A percentile compares a stretch with the other conserved stretches of the same genome.
These are phyloP conservation scores for Encarsia formosa DNA, from an alignment of 2,888 invertebrate species.

Conservation along the genomic window DNA sequence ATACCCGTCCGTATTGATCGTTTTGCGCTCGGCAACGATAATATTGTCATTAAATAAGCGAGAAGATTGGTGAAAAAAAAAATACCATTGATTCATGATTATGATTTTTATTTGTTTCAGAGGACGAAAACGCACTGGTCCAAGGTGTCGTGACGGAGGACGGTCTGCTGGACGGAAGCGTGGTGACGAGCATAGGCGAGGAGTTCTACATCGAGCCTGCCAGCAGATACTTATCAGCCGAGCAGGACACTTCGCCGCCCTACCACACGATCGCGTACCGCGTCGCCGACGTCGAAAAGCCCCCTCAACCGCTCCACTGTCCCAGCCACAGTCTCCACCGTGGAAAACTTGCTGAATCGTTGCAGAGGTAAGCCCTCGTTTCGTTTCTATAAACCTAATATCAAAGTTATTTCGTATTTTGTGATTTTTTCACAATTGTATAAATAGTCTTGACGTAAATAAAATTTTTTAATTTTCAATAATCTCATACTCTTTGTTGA, in stretches of 20 bases:
- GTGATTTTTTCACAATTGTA: too few relatives aligned
- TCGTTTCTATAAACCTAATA: not conserved
- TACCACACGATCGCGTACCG: conserved; percentile 85
- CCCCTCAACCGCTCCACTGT: conserved; percentile 51
- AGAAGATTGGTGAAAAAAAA: too few relatives aligned
- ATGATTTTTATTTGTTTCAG: conserved; percentile 55
- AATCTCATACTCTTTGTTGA: too few relatives aligned
- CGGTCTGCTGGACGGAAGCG: conserved; percentile 86
- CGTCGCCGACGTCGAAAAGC: conserved; percentile 66
- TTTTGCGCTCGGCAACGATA: too few relatives aligned
- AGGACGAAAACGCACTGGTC: conserved; percentile 76
- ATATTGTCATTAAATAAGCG: too few relatives aligned
- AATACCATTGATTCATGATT: too few relatives aligned
- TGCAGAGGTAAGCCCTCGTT: conserved; percentile 29
- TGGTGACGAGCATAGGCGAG: conserved; percentile 72
- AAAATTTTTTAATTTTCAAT: too few relatives aligned
- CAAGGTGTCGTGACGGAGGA: conserved; percentile 82
- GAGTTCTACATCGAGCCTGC: conserved; percentile 84
- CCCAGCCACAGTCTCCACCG: conserved; percentile 62
- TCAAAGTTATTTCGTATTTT: too few relatives aligned
- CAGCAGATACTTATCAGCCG: conserved; percentile 60
- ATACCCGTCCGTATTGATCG: too few relatives aligned
- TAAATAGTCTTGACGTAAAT: too few relatives aligned
- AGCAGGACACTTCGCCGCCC: conserved; percentile 52
- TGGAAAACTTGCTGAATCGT: conserved; percentile 32